Evolutionary conservation across 2,113 vertebrate species (phyloP).

Genomic region (Cyprinodon tularosa): DNA sequence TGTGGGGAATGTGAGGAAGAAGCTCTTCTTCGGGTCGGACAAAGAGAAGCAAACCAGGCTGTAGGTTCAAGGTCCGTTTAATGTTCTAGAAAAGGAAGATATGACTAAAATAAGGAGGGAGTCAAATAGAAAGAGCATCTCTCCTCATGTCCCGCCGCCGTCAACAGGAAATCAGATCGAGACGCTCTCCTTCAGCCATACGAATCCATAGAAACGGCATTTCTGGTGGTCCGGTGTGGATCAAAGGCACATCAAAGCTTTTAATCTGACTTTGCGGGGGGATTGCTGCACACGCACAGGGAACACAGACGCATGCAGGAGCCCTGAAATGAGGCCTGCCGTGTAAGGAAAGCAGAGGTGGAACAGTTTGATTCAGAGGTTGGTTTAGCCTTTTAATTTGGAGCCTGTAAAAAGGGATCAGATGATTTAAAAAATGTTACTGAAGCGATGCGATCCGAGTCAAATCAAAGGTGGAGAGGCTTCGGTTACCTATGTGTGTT

Average conservation of each 20-base stretch:
- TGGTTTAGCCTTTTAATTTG: slow-evolving; percentile 68
- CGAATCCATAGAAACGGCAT: slow-evolving; percentile 66
- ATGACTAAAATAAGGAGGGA: slow-evolving; percentile 66
- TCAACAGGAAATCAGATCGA: slow-evolving; percentile 68
- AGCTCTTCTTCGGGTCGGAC: not conserved
- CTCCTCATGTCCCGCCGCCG: slow-evolving; percentile 50
- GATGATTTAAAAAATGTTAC: slow-evolving; percentile 91
- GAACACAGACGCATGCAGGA: slow-evolving; percentile 64
- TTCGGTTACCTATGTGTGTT: slow-evolving; percentile 78
- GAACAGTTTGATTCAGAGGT: slow-evolving; percentile 87
- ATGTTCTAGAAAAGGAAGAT: slow-evolving; percentile 70
- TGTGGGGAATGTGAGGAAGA: too few species aligned
- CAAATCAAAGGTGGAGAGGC: slow-evolving; percentile 88
- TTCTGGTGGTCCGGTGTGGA: slow-evolving; percentile 67
- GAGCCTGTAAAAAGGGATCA: slow-evolving; percentile 91
- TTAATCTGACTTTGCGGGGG: slow-evolving; percentile 53
- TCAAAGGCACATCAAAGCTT: slow-evolving; percentile 76
- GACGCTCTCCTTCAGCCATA: slow-evolving; percentile 60
- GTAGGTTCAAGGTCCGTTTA: slow-evolving; percentile 75
- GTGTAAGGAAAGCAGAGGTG: slow-evolving; percentile 86
- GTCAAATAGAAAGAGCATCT: slow-evolving; percentile 74
- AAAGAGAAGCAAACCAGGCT: slow-evolving; percentile 59
- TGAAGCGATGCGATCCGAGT: slow-evolving; percentile 89
- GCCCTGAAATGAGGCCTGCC: slow-evolving; percentile 51
- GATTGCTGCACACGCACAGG: slow-evolving; percentile 71